These are phyloP conservation scores for Trichopoda pennipes DNA, from an alignment of 2,888 invertebrate species.

Conservation along the genomic window DNA sequence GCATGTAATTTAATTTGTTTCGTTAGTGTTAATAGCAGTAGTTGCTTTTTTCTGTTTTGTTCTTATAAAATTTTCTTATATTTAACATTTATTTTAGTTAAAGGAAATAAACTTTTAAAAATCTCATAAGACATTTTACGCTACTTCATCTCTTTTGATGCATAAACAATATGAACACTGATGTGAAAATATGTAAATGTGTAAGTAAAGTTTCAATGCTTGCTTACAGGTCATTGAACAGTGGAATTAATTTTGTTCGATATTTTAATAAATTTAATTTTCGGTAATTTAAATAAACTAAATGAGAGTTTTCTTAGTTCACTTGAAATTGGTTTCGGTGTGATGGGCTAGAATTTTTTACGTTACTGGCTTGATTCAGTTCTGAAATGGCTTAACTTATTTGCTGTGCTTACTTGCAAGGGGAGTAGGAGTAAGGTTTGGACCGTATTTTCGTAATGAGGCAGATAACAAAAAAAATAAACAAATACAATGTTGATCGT, in stretches of 20 bases:
- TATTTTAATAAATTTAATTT: no score
- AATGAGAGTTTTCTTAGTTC: no score
- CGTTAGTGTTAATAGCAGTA: not conserved
- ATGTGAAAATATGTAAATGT: not conserved
- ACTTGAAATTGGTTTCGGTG: no score
- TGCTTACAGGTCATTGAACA: not conserved
- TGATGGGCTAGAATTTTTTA: no score
- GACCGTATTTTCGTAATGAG: no score
- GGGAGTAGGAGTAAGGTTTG: no score
- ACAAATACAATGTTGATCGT: no score
- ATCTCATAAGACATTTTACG: conserved; percentile 54
- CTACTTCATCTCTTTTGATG: not conserved
- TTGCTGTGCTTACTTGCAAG: no score
- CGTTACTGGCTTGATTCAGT: no score
- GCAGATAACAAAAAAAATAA: no score
- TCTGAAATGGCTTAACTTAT: no score
- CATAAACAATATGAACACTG: not conserved
- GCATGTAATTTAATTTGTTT: not conserved
- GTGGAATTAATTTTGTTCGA: not conserved
- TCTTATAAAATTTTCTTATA: conserved; percentile 25
- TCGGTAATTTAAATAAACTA: no score
- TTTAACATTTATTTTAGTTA: conserved; percentile 42
- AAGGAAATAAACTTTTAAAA: conserved; percentile 57
- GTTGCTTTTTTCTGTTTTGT: not conserved
- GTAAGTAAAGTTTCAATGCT: not conserved